Conservation (phyloP, 2,113 vertebrate species). For the Sphaerodactylus townsendi region DNA sequence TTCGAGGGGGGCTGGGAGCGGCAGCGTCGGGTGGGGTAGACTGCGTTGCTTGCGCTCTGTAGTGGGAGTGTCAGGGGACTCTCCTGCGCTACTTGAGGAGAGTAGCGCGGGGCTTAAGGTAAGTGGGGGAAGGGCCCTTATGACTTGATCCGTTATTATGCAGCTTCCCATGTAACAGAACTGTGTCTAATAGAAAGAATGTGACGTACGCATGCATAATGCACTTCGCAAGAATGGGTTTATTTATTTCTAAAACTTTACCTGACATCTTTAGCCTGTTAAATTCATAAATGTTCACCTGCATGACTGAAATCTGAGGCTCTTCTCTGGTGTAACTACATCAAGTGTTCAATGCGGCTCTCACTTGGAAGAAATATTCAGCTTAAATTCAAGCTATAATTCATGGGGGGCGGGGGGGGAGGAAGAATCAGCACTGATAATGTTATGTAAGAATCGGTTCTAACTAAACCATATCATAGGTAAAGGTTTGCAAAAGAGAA, state of each 20-base stretch:
- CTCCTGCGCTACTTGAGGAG: too few relatives aligned
- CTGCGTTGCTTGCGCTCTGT: too few relatives aligned
- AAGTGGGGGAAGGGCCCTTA: too few relatives aligned
- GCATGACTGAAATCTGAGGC: not conserved
- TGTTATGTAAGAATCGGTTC: not conserved
- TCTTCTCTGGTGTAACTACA: not conserved
- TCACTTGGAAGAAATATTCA: not conserved
- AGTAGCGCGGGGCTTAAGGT: too few relatives aligned
- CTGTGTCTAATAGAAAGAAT: not conserved
- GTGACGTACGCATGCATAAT: not conserved
- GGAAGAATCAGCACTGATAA: not conserved
- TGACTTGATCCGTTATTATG: too few relatives aligned
- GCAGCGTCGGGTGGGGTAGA: too few relatives aligned
- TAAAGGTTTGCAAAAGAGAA: not conserved
- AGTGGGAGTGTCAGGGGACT: too few relatives aligned
- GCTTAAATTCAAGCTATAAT: not conserved
- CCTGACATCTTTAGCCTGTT: not conserved
- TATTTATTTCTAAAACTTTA: not conserved
- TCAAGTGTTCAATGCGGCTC: not conserved
- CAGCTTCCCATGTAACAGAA: not conserved
- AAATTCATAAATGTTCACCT: not conserved
- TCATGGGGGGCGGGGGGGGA: not conserved
- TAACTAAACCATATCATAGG: not conserved
- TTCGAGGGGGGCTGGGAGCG: too few relatives aligned
- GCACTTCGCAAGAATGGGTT: not conserved